phyloP scores from a whole-genome alignment of 1,140 invertebrate genomes.

The Drosophila nannoptera region DNA sequence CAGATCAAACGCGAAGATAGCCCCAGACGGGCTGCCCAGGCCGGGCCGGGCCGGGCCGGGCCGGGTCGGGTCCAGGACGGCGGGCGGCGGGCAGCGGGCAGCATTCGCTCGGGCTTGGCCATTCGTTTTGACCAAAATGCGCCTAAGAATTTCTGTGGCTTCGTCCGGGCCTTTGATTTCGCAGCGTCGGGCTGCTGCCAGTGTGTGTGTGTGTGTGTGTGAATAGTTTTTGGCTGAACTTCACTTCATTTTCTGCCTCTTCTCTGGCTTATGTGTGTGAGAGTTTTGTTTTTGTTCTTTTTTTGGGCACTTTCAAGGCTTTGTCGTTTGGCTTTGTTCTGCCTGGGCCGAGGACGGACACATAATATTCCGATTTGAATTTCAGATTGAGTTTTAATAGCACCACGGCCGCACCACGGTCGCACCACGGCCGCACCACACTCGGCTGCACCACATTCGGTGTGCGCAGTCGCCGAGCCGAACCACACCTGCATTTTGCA shows the following conservation, averaged over 20 bases:
- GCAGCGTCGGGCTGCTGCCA: not conserved
- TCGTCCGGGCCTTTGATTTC: constrained; percentile 53
- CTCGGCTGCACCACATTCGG: no score
- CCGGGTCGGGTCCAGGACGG: no score
- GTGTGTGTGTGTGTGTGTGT: constrained; percentile 22
- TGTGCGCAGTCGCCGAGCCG: not conserved
- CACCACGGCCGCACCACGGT: constrained; percentile 33
- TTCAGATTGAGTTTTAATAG: constrained; percentile 79
- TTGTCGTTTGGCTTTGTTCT: constrained; percentile 63
- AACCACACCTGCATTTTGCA: constrained; percentile 69
- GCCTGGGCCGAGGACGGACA: constrained; percentile 26
- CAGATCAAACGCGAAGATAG: constrained; percentile 70
- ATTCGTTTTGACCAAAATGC: constrained; percentile 56
- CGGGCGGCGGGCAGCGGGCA: not conserved
- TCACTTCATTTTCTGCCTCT: not conserved
- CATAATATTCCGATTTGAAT: constrained; percentile 76
- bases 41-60: no score
- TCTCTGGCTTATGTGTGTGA: no score
- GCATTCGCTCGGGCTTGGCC: constrained; percentile 12
- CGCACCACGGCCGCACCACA: constrained; percentile 35
- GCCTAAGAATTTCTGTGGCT: constrained; percentile 61
- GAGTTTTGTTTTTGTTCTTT: constrained; percentile 7
- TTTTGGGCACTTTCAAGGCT: constrained; percentile 54
- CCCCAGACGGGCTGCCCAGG: constrained; percentile 18
- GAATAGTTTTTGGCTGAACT: constrained; percentile 51